These are phyloP conservation scores for Rhimphoctona megacephalus DNA, from an alignment of 2,888 invertebrate genomes.

Conservation along the genomic window DNA sequence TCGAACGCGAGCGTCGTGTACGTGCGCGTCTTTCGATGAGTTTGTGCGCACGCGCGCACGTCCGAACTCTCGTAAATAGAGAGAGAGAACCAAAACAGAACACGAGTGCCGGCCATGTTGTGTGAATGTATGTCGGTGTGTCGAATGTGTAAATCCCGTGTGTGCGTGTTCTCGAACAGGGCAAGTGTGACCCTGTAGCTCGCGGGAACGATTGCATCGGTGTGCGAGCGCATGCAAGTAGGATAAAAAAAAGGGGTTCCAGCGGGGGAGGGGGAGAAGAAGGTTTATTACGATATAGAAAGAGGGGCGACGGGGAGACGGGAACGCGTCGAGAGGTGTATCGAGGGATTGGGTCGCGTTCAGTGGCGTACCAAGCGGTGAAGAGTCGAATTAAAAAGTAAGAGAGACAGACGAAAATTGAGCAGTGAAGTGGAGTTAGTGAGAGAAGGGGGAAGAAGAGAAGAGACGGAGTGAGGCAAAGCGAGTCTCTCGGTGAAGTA, in stretches of 20 bases:
- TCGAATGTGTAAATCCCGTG: slow-evolving; percentile 6
- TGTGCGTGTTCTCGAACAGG: slow-evolving; percentile 64
- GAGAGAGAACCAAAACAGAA: slow-evolving; percentile 55
- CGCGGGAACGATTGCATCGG: slow-evolving; percentile 61
- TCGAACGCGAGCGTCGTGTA: slow-evolving; percentile 48
- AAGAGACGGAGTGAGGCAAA: slow-evolving; percentile 64
- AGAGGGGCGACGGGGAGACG: slow-evolving; percentile 17
- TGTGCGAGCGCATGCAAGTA: slow-evolving; percentile 67
- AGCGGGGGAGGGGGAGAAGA: slow-evolving; percentile 65
- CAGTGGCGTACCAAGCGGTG: slow-evolving; percentile 62
- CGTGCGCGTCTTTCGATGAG: slow-evolving; percentile 49
- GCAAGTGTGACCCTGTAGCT: slow-evolving; percentile 67
- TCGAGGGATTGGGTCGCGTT: slow-evolving; percentile 47
- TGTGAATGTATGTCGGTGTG: slow-evolving; percentile 26
- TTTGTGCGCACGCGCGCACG: slow-evolving; percentile 47
- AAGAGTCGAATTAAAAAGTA: slow-evolving; percentile 39
- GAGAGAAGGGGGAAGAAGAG: slow-evolving; percentile 56
- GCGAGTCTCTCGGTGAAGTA: slow-evolving; percentile 66
- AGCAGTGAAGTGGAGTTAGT: slow-evolving; percentile 60
- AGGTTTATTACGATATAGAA: slow-evolving; percentile 41
- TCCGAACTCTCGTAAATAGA: slow-evolving; percentile 38
- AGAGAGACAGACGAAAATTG: slow-evolving; percentile 52
- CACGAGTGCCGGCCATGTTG: slow-evolving; percentile 43
- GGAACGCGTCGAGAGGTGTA: slow-evolving; percentile 48
- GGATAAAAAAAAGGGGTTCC: slow-evolving; percentile 63